Evolutionary conservation across 2,113 vertebrate species (phyloP).

Genomic region (Ceratotherium simum): DNA sequence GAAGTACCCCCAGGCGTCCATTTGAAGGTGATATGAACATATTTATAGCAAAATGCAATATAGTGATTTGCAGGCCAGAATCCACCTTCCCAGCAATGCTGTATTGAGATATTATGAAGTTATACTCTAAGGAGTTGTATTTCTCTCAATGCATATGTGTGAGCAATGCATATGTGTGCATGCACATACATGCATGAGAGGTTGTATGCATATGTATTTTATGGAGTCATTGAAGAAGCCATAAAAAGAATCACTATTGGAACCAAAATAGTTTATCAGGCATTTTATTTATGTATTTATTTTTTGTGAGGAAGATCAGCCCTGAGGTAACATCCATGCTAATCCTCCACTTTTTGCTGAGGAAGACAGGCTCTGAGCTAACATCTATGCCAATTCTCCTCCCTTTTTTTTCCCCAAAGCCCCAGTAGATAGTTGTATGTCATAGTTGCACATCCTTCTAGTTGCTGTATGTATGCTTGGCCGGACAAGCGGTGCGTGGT

Average conservation of each 20-base stretch:
- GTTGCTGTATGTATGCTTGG: no score
- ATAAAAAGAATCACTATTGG: not conserved
- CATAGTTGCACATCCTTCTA: no score
- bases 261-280: not conserved
- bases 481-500: no score
- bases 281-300: not conserved
- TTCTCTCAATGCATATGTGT: not conserved
- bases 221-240: not conserved
- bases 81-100: not conserved
- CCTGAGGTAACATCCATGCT: no score
- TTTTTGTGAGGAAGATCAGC: no score
- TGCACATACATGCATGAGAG: accelerated
- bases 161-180: not conserved
- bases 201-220: not conserved
- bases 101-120: not conserved
- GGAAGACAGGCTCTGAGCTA: no score
- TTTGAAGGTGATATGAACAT: constrained; percentile 37
- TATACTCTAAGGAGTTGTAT: not conserved
- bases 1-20: not conserved
- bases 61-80: not conserved
- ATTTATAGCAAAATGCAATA: constrained; percentile 29
- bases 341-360: no score
- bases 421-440: no score
- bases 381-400: no score
- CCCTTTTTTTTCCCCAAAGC: no score